Evolutionary conservation across 2,888 invertebrate genomes (phyloP).

Genomic region (Folsomia candida): DNA sequence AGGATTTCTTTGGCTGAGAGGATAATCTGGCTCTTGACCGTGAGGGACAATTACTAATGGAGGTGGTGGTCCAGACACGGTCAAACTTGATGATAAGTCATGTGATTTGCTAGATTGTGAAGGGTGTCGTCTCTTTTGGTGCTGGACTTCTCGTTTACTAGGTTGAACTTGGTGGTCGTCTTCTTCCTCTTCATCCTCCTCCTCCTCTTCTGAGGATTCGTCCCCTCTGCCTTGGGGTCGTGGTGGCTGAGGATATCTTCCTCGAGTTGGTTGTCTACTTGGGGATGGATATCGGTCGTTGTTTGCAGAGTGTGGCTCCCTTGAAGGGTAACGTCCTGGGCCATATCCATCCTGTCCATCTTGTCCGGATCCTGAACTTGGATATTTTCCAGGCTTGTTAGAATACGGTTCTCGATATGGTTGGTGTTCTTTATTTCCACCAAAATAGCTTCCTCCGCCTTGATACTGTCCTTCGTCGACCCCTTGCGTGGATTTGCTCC

Average conservation of each 20-base stretch:
- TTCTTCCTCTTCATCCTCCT: constrained; percentile 12
- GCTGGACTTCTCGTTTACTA: constrained; percentile 7
- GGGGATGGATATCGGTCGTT: background rate
- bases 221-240: constrained; percentile 8
- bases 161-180: background rate
- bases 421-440: constrained; percentile 4
- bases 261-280: background rate
- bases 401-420: background rate
- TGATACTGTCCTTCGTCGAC: too few relatives aligned
- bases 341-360: background rate
- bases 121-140: background rate
- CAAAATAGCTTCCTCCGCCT: background rate
- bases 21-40: constrained; percentile 4
- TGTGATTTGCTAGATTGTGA: background rate
- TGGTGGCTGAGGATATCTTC: background rate
- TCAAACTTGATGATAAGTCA: background rate
- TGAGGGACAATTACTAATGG: constrained; percentile 34
- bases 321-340: background rate
- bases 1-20: background rate
- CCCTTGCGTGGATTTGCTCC: too few relatives aligned
- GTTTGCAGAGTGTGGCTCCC: background rate
- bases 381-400: background rate
- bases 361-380: background rate
- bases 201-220: constrained; percentile 18
- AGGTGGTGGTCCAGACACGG: constrained; percentile 22